Percentiles rank a stretch among this genome's conserved stretches.
These are phyloP conservation scores for Eulithis testata DNA, from an alignment of 2,888 invertebrate species.

Conservation along the genomic window DNA sequence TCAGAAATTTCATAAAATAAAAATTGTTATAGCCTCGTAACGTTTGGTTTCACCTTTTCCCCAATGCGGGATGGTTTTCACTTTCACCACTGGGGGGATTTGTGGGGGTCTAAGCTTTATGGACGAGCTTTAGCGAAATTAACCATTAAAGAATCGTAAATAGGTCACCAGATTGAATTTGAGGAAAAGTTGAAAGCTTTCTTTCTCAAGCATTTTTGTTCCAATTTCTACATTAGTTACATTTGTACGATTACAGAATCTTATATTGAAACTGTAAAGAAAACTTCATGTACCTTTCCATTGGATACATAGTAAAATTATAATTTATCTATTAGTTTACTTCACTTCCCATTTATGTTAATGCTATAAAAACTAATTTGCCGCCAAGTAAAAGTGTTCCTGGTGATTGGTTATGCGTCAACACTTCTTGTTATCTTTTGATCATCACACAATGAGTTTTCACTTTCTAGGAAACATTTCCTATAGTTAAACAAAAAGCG, in stretches of 20 bases:
- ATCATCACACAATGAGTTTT: conserved; percentile 47
- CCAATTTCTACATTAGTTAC: not conserved
- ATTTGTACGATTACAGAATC: not conserved
- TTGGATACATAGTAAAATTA: not conserved
- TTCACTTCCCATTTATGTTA: conserved; percentile 32
- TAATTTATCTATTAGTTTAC: conserved; percentile 11
- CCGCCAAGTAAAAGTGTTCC: conserved; percentile 47
- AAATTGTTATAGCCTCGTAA: not conserved
- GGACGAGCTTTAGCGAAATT: conserved; percentile 8
- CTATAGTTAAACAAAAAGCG: conserved; percentile 31
- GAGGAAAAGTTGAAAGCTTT: not conserved
- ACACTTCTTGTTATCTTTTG: conserved; percentile 46
- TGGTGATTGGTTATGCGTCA: conserved; percentile 36
- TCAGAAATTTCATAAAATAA: not conserved
- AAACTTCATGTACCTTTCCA: too few species aligned
- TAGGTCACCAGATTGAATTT: conserved; percentile 9
- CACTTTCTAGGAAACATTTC: conserved; percentile 47
- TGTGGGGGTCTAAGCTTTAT: conserved; percentile 11
- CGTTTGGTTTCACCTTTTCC: not conserved
- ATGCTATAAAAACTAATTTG: conserved; percentile 34
- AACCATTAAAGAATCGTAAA: conserved; percentile 5
- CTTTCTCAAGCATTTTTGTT: not conserved
- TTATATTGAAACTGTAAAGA: too few species aligned
- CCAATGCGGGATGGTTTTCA: not conserved
- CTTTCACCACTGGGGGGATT: not conserved